Base-by-base conservation (phyloP, 30 jellyfish, hydroid and myxozoan species). In the Pelagia noctiluca region DNA sequence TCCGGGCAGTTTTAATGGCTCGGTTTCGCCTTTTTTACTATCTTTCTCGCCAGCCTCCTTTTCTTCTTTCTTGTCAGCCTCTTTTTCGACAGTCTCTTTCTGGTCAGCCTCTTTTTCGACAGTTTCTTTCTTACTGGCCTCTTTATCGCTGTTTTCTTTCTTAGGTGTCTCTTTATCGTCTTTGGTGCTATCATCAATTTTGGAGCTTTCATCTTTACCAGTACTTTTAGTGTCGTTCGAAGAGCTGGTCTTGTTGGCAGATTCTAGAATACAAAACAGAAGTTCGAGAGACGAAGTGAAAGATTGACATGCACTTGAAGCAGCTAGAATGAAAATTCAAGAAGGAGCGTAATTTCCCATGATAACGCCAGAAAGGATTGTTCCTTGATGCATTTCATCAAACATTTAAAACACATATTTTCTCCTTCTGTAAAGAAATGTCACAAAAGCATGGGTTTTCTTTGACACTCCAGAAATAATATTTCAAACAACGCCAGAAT, bases 201-300 rank as follows among this genome's bases (percentile, higher is more conserved):
- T 63, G 22, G 77, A 10, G 19, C 24, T 63, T 34, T 63, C 54
- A 18, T 7, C 12, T 3, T 63, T 25, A 10, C 24, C 54, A 21
- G 77, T 18, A 11, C 52, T 7, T 63, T 84, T 68, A 1, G 95
- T 60, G 33, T 61, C 69, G 61, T 84, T 84, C 31, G 88, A 26
- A 7, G 88, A 48, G 0, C 23, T 38, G n/a, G 88, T 75, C 63
- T 73, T 75, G 71, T 75, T 75, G 13, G 76, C 95, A 62, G 83
- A 13, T 7, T 63, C 88, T 82, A 37, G 31, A 52, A 82, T 26
- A 22, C 34, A 29, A 23, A 34, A 23, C 12, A 0, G 38, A 19
- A 8, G 7, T 2, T 63, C 47, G 4, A 23, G n/a, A 19, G 7
- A 19, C 8, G 76, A 34, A 23, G 26, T 1, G 47, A 24, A 24